Conservation (phyloP, 2,888 invertebrate genomes). For the Folsomia candida region DNA sequence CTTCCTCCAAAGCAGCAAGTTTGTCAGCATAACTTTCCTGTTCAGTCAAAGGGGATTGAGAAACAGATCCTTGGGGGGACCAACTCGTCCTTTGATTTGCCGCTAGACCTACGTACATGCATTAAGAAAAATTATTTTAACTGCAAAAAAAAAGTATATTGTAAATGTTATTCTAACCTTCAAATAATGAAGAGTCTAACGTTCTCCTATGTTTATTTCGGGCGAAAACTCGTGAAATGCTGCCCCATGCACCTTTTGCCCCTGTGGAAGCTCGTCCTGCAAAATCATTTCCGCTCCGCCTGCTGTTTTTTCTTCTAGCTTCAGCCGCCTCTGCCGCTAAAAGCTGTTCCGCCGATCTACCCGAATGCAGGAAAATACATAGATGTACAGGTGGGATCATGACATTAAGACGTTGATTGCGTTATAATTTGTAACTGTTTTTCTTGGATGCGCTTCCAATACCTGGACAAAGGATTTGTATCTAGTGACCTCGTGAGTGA, state of each 20-base stretch:
- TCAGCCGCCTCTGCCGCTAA: constrained; percentile 59
- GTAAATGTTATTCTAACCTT: constrained; percentile 55
- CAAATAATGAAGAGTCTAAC: constrained; percentile 64
- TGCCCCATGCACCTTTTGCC: constrained; percentile 74
- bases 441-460: no score
- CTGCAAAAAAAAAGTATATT: background rate
- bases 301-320: constrained; percentile 50
- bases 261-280: constrained; percentile 49
- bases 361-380: constrained; percentile 1
- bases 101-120: constrained; percentile 22
- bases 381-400: no score
- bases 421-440: constrained; percentile 3
- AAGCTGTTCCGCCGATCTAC: constrained; percentile 76
- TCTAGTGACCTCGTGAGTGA: constrained; percentile 61
- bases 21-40: constrained; percentile 72
- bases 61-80: constrained; percentile 49
- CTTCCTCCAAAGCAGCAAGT: constrained; percentile 69
- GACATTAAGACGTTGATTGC: background rate
- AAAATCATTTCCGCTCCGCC: constrained; percentile 46
- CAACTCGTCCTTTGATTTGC: constrained; percentile 49
- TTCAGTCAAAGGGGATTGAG: constrained; percentile 63
- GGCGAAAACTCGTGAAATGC: constrained; percentile 84
- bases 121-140: background rate
- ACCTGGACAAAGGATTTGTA: constrained; percentile 63
- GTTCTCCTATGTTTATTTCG: constrained; percentile 80